Evolutionary conservation across 2,797 vertebrate genomes (phyloP).

Genomic region (Chanos chanos): DNA sequence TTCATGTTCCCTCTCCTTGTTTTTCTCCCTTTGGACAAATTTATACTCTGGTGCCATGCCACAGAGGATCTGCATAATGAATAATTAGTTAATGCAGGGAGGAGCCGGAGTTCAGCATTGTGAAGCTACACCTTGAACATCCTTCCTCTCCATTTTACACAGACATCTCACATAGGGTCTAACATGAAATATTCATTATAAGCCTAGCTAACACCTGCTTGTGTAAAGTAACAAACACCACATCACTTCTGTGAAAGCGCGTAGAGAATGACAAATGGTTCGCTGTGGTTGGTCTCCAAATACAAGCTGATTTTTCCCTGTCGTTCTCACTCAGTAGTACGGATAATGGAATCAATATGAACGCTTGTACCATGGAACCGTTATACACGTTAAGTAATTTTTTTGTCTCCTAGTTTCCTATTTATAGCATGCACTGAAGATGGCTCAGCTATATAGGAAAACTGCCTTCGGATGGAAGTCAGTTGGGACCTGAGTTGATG

Average conservation of each 20-base stretch:
- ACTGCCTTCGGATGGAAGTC: too few relatives aligned
- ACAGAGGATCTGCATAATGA: slow-evolving; percentile 42
- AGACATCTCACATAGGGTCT: slow-evolving; percentile 1
- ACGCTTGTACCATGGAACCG: too few relatives aligned
- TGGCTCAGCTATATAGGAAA: not conserved
- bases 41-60: slow-evolving; percentile 14
- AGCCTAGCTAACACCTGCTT: slow-evolving; percentile 8
- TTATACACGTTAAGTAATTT: too few relatives aligned
- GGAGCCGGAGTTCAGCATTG: slow-evolving; percentile 13
- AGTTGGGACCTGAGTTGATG: not conserved
- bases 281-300: not conserved
- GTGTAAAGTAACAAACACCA: slow-evolving; percentile 6
- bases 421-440: not conserved
- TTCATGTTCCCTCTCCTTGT: slow-evolving; percentile 19
- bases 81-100: slow-evolving; percentile 36
- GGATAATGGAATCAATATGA: not conserved
- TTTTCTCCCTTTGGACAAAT: slow-evolving; percentile 29
- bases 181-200: slow-evolving; percentile 22
- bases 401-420: too few relatives aligned
- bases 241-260: not conserved
- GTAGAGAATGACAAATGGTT: not conserved
- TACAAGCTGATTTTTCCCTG: not conserved
- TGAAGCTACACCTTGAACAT: slow-evolving; percentile 6
- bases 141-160: not conserved
- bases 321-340: not conserved